Evolutionary conservation across 2,888 invertebrate species (phyloP).

Genomic region (Tipula helvola): DNA sequence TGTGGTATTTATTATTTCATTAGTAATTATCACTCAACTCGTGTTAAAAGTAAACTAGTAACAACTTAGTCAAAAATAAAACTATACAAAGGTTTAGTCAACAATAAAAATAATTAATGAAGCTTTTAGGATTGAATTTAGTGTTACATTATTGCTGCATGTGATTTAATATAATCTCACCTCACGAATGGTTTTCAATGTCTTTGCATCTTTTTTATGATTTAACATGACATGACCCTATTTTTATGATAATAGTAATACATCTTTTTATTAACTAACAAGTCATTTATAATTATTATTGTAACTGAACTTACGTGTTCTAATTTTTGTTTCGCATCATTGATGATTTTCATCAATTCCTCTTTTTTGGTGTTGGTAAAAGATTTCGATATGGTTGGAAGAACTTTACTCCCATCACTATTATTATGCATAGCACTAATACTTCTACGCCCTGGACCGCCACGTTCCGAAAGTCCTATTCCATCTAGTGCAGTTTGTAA

Average conservation of each 20-base stretch:
- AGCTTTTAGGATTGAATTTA: neutral
- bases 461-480: conserved; percentile 31
- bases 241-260: conserved; percentile 12
- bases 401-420: conserved; percentile 24
- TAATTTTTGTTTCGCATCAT: conserved; percentile 72
- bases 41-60: neutral
- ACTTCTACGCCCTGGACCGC: conserved; percentile 41
- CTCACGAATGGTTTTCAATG: conserved; percentile 32
- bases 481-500: conserved; percentile 34
- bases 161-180: conserved; percentile 25
- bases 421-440: conserved; percentile 48
- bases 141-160: neutral
- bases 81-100: neutral
- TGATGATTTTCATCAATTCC: conserved; percentile 67
- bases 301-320: conserved; percentile 58
- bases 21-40: neutral
- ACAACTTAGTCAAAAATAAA: neutral
- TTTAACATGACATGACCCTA: conserved; percentile 25
- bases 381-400: conserved; percentile 29
- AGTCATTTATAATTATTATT: neutral
- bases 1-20: neutral
- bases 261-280: neutral
- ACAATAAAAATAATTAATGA: neutral
- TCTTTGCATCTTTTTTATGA: conserved; percentile 29
- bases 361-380: conserved; percentile 42